Conservation (phyloP, 2,888 invertebrate genomes). For the Himalopsyche kuldschensis region DNA sequence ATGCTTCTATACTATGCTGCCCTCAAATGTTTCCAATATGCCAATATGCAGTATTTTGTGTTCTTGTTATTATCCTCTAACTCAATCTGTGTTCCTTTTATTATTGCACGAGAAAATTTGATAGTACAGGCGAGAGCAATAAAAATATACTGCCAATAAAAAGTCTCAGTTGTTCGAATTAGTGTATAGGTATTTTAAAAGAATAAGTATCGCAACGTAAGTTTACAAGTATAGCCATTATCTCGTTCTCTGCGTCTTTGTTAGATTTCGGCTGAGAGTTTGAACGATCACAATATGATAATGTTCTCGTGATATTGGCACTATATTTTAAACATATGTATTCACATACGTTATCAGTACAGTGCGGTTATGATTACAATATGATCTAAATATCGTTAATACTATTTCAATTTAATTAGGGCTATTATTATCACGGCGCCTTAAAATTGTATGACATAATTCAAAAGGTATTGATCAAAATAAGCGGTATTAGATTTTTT, state of each 20-base stretch:
- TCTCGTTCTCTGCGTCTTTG: not conserved
- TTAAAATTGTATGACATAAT: no score
- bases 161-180: not conserved
- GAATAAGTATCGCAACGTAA: not conserved
- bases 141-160: not conserved
- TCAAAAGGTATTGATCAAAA: no score
- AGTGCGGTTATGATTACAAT: no score
- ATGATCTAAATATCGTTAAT: no score
- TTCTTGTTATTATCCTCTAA: no score
- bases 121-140: not conserved
- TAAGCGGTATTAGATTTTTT: no score
- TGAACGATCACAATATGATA: conserved; percentile 19
- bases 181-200: not conserved
- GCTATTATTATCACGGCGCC: no score
- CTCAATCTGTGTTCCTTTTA: not conserved
- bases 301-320: conserved; percentile 25
- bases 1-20: no score
- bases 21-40: no score
- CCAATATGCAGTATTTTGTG: no score
- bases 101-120: not conserved
- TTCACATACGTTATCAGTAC: not conserved
- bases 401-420: no score
- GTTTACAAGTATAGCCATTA: not conserved
- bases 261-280: not conserved
- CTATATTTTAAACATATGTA: conserved; percentile 4